phyloP scores from a whole-genome alignment of 2,888 invertebrate genomes.

The Octodonta nipae region DNA sequence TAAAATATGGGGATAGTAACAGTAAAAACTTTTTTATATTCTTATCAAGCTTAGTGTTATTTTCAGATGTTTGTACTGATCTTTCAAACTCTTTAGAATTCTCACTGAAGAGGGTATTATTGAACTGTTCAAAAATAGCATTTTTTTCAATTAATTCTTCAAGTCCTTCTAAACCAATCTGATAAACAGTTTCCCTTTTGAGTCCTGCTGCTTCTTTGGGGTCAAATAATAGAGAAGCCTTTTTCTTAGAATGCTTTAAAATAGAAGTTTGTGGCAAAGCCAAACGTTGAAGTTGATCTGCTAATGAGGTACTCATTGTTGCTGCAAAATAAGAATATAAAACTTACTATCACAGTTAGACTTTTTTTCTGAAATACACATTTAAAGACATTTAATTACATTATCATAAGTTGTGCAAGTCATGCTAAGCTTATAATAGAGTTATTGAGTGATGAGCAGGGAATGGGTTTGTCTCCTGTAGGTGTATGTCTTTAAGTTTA shows the following conservation, averaged over 20 bases:
- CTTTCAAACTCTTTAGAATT: conserved; percentile 69
- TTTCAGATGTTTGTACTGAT: conserved; percentile 56
- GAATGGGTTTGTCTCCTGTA: too few species aligned
- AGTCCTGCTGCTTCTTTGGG: conserved; percentile 78
- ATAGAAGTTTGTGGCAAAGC: conserved; percentile 61
- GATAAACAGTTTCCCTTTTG: conserved; percentile 70
- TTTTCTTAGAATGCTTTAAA: conserved; percentile 52
- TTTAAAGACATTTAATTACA: too few species aligned
- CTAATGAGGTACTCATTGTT: conserved; percentile 56
- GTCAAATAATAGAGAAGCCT: conserved; percentile 77
- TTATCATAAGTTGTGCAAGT: too few species aligned
- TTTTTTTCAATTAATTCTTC: conserved; percentile 67
- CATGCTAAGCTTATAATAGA: too few species aligned
- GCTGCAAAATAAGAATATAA: too few species aligned
- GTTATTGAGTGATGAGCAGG: too few species aligned
- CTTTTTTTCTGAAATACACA: too few species aligned
- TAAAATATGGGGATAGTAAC: conserved; percentile 75
- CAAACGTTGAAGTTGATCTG: conserved; percentile 63
- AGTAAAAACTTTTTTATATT: conserved; percentile 67
- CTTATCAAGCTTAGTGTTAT: conserved; percentile 62
- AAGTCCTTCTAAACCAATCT: conserved; percentile 76
- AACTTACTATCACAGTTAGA: too few species aligned
- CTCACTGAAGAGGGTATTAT: conserved; percentile 61
- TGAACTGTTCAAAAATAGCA: conserved; percentile 57
- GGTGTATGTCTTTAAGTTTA: too few species aligned